These are phyloP conservation scores for Lepus townsendii DNA, from an alignment of 2,797 vertebrate species.

Conservation along the genomic window DNA sequence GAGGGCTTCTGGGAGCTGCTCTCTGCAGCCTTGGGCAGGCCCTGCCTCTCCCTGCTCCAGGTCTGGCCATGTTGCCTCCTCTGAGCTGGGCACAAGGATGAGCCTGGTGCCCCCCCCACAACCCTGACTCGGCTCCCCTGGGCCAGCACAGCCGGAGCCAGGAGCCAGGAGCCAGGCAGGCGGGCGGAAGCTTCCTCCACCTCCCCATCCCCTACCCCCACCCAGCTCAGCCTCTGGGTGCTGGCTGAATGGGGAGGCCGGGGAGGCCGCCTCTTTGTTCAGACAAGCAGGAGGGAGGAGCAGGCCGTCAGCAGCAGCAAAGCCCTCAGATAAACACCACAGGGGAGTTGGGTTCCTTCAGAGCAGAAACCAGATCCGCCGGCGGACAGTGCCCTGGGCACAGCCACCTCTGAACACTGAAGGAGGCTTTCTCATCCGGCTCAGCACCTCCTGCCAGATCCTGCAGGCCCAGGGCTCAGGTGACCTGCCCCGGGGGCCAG, in stretches of 20 bases:
- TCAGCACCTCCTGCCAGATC: slow-evolving; percentile 62
- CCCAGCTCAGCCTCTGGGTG: not conserved
- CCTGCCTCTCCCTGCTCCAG: not conserved
- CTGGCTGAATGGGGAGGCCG: slow-evolving; percentile 19
- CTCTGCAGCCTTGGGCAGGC: not conserved
- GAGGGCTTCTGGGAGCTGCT: not conserved
- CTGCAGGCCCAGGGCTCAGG: slow-evolving; percentile 67
- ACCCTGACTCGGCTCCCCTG: too few species aligned
- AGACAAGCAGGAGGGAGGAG: slow-evolving; percentile 63
- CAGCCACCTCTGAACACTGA: not conserved
- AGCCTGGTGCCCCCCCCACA: not conserved
- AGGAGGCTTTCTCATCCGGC: slow-evolving; percentile 45
- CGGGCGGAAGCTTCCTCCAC: not conserved
- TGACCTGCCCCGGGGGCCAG: slow-evolving; percentile 73
- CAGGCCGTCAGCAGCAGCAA: slow-evolving; percentile 71
- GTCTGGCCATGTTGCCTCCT: not conserved
- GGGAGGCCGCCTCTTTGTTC: slow-evolving; percentile 55
- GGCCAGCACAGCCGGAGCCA: not conserved
- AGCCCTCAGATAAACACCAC: slow-evolving; percentile 80
- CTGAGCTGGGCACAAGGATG: not conserved
- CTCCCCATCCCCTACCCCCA: too few species aligned
- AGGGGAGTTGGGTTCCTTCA: slow-evolving; percentile 71
- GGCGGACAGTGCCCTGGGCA: slow-evolving; percentile 33
- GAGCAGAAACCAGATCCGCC: slow-evolving; percentile 76
- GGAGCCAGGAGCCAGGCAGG: not conserved